Evolutionary conservation across 92 coral and sea anemone species (phyloP).

Genomic region (Phymanthus crucifer): DNA sequence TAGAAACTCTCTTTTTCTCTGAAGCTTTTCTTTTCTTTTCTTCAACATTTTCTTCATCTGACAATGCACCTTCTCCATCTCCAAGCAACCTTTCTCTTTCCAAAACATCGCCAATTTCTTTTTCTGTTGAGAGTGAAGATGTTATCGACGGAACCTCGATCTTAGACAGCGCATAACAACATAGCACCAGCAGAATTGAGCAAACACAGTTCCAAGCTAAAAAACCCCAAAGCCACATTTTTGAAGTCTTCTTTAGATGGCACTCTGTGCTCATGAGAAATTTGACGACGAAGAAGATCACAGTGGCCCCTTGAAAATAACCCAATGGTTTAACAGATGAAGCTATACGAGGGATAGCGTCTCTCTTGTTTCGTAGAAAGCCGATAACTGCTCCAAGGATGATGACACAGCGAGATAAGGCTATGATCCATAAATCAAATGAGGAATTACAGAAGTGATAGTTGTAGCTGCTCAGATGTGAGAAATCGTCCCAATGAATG

Average conservation of each 20-base stretch:
- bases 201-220: conserved; percentile 59
- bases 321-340: conserved; percentile 54
- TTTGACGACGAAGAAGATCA: conserved; percentile 67
- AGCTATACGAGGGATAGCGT: conserved; percentile 67
- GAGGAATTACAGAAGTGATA: conserved; percentile 76
- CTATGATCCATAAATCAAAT: conserved; percentile 79
- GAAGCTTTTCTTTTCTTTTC: conserved; percentile 2
- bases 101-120: conserved; percentile 77
- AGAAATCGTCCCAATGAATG: conserved; percentile 65
- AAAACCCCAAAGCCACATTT: conserved; percentile 74
- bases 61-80: conserved; percentile 15
- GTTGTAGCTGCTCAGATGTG: conserved; percentile 37
- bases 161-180: conserved; percentile 68
- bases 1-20: conserved; percentile 46
- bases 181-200: conserved; percentile 50
- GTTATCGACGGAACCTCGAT: conserved; percentile 18
- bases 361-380: conserved; percentile 44
- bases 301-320: conserved; percentile 48
- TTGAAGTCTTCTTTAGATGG: conserved; percentile 33
- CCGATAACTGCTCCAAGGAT: conserved; percentile 74
- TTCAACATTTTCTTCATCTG: conserved; percentile 19
- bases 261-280: conserved; percentile 90
- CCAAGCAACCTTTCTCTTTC: conserved; percentile 58
- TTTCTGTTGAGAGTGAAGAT: conserved; percentile 49
- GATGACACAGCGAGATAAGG: conserved; percentile 58